Evolutionary conservation across 2,888 invertebrate species (phyloP), one percentile per base, ranked within the genome.

Genomic region (Sphaerophoria rueppellii): DNA sequence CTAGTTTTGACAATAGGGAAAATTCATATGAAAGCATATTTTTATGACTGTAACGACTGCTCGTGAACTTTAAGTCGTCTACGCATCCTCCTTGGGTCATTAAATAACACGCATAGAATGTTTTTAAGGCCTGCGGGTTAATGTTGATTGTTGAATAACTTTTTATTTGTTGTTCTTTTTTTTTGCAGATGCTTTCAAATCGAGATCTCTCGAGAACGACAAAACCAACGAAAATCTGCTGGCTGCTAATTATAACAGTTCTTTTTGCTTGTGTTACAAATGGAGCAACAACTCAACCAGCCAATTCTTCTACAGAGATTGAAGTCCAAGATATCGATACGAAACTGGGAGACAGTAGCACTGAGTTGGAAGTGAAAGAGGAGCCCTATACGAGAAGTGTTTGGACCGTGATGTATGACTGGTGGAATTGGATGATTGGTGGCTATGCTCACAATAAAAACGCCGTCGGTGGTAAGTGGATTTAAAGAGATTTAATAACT

Each of bases 361-460:
- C 85, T 46, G 85, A 81, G 7, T 55, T 85, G 70, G 89, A 89
- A 55, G 60, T 89, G 12, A 88, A 90, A 87, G 86, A 90, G 7
- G 86, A 88, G 5, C 88, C 88, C 67, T 88, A 88, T 72, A 87
- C 88, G 48, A 24, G 24, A 24, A 90, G 90, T 74, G 87, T 90
- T 57, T 91, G 91, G 91, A 87, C 89, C 76, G 88, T 89, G 79
- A 88, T 90, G 43, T 89, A 89, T 24, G 88, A 88, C 54, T 87
- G 91, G 2, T 91, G 90, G 91, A 87, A 88, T 86, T 91, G 91
- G 91, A 86, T 91, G 74, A 89, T 88, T 87, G 89, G 89, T 60
- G 91, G 90, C 78, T 86, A 90, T 12, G 88, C 89, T 88, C 91
- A 90, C 89, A 91, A 89, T 87, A 87, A 90, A 37, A 60, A 65